phyloP scores from a whole-genome alignment of 2,888 invertebrate genomes.

The Gryllus longicercus region DNA sequence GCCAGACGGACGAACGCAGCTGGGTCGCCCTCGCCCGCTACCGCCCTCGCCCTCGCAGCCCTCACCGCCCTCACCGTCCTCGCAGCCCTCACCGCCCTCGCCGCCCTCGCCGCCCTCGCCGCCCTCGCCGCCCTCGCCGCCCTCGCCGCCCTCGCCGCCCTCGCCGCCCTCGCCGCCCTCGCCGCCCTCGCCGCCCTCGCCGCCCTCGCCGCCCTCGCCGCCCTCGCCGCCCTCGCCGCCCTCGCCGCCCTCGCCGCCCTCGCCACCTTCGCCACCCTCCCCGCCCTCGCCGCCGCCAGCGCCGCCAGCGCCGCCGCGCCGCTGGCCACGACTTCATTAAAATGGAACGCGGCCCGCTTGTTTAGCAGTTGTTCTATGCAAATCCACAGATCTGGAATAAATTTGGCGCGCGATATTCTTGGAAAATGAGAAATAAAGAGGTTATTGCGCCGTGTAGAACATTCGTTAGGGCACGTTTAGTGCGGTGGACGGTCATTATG shows the following conservation, averaged over 20 bases:
- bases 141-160: not conserved
- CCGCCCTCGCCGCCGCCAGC: not conserved
- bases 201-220: not conserved
- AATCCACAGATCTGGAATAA: not conserved
- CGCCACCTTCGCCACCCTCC: not conserved
- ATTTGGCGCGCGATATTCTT: constrained; percentile 9
- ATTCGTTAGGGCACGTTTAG: not conserved
- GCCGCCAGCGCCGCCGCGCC: not conserved
- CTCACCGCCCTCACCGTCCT: not conserved
- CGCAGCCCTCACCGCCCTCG: not conserved
- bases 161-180: not conserved
- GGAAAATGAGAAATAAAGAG: constrained; percentile 17
- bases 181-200: not conserved
- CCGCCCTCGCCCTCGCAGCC: not conserved
- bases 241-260: not conserved
- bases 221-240: not conserved
- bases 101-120: not conserved
- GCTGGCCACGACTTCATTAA: not conserved
- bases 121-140: not conserved
- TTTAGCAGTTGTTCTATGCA: constrained; percentile 1
- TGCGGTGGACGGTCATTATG: no score
- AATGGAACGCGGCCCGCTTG: not conserved
- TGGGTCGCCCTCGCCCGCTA: no score
- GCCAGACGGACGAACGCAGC: no score
- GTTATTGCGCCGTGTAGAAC: not conserved